Evolutionary conservation across 2,888 invertebrate genomes (phyloP).

Genomic region (Ferdinandea cuprea): DNA sequence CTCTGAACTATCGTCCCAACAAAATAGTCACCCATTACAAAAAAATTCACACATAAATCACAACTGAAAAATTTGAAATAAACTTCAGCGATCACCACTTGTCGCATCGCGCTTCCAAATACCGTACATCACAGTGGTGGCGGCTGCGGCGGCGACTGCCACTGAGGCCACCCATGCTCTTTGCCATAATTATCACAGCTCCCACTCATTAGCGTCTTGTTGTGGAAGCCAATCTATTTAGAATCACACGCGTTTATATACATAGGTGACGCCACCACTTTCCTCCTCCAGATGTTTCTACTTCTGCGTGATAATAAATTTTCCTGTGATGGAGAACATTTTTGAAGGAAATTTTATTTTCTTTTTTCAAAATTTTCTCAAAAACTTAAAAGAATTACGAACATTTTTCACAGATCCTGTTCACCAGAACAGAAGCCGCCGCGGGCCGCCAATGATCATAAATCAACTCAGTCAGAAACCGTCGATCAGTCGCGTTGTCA

Average conservation of each 20-base stretch:
- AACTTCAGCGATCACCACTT: constrained; percentile 6
- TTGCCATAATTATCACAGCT: constrained; percentile 9
- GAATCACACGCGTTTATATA: background rate
- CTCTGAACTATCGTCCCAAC: too few relatives aligned
- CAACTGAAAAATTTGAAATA: background rate
- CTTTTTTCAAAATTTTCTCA: constrained; percentile 17
- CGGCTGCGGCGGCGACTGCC: too few relatives aligned
- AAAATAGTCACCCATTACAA: background rate
- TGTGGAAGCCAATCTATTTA: background rate
- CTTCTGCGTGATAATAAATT: constrained; percentile 7
- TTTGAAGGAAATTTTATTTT: constrained; percentile 3
- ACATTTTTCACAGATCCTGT: background rate
- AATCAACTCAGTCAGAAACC: background rate
- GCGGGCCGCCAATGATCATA: constrained; percentile 21
- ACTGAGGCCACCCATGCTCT: constrained; percentile 3
- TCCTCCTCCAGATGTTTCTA: constrained; percentile 20
- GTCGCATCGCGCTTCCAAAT: constrained; percentile 2
- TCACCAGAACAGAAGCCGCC: background rate
- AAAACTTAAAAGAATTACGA: background rate
- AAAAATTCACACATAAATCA: background rate
- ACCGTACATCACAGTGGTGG: constrained; percentile 14
- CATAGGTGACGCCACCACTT: background rate
- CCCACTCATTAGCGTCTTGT: constrained; percentile 13
- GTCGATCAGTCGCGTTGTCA: background rate
- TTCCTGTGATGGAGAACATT: background rate